phyloP scores from a whole-genome alignment of 2,888 invertebrate genomes.

The Schrankia costaestrigalis region DNA sequence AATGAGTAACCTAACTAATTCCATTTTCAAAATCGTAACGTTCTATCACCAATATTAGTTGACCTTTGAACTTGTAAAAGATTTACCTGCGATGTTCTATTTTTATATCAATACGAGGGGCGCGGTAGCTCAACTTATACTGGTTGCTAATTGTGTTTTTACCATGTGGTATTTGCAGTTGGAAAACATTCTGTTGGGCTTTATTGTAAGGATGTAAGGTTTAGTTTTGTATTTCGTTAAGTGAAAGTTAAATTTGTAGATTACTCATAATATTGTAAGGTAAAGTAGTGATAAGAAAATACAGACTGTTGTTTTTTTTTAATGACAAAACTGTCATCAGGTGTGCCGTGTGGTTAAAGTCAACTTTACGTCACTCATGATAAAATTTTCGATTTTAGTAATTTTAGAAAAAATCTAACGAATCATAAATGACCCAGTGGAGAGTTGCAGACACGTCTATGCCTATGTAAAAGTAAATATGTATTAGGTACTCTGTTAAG shows the following conservation, averaged over 20 bases:
- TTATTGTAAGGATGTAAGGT: conserved; percentile 19
- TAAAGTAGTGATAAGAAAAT: conserved; percentile 69
- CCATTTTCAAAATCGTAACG: conserved; percentile 69
- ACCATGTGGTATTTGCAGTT: conserved; percentile 22
- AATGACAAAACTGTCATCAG: too few relatives aligned
- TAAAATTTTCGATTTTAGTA: neutral
- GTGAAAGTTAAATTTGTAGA: conserved; percentile 39
- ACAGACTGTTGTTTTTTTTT: conserved; percentile 43
- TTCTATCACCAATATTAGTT: conserved; percentile 32
- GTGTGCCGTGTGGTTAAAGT: too few relatives aligned
- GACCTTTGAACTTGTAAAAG: conserved; percentile 40
- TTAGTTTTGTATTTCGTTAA: conserved; percentile 11
- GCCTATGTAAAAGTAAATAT: too few relatives aligned
- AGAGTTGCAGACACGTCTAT: too few relatives aligned
- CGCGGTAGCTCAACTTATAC: conserved; percentile 35
- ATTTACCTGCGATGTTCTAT: conserved; percentile 19
- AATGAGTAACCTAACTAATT: conserved; percentile 71
- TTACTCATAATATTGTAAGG: conserved; percentile 58
- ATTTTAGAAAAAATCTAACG: too few relatives aligned
- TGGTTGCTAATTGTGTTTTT: conserved; percentile 31
- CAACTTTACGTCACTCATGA: too few relatives aligned
- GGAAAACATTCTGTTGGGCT: conserved; percentile 13
- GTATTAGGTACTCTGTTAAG: too few relatives aligned
- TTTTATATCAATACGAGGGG: conserved; percentile 24
- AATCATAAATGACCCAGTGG: too few relatives aligned